These are phyloP conservation scores for Entomyzon cyanotis DNA, from an alignment of 2,113 vertebrate species.

Conservation along the genomic window DNA sequence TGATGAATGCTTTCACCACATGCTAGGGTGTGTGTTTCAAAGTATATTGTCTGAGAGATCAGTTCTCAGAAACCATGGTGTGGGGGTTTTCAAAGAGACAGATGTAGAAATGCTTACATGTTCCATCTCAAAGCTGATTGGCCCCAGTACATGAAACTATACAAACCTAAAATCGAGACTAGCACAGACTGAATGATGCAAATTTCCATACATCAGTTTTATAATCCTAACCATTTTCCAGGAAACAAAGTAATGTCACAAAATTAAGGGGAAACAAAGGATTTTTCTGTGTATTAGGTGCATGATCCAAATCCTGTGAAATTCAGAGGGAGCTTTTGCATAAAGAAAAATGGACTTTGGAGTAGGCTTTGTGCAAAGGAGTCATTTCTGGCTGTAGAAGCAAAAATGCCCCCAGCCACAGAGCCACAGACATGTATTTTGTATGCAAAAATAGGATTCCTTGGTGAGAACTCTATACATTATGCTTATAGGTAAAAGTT, in stretches of 20 bases:
- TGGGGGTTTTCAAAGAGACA: background rate
- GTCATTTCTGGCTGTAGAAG: slow-evolving; percentile 36
- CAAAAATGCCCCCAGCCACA: background rate
- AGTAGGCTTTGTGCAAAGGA: background rate
- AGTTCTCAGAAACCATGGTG: slow-evolving; percentile 2
- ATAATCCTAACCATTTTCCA: background rate
- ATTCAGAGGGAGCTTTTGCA: background rate
- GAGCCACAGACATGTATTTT: slow-evolving; percentile 7
- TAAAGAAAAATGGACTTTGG: background rate
- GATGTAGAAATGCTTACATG: background rate
- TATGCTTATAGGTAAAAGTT: slow-evolving; percentile 9
- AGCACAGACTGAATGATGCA: background rate
- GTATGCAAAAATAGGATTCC: slow-evolving; percentile 15
- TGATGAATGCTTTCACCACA: background rate
- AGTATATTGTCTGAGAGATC: slow-evolving; percentile 20
- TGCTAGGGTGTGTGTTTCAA: slow-evolving; percentile 17
- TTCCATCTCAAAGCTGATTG: background rate
- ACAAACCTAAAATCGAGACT: background rate
- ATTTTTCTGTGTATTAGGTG: background rate
- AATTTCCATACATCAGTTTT: background rate
- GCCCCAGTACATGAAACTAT: background rate
- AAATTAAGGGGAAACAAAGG: background rate
- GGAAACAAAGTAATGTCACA: background rate
- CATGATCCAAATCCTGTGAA: slow-evolving; percentile 12
- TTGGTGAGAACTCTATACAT: background rate